These are phyloP conservation scores for Rhineura floridana DNA, from an alignment of 2,113 vertebrate species.

Conservation along the genomic window DNA sequence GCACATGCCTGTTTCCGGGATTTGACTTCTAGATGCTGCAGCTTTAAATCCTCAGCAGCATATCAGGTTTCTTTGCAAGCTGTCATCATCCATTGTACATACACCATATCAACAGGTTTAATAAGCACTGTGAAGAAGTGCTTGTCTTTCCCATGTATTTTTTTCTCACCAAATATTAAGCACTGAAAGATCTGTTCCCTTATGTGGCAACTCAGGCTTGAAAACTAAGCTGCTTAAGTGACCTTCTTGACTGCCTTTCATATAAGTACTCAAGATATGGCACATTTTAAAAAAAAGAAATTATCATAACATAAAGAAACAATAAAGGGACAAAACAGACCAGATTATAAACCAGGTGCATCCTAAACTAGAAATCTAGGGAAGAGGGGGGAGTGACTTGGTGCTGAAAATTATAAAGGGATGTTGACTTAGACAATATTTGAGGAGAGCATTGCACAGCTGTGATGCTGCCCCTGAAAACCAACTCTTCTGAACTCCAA, in stretches of 20 bases:
- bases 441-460: not conserved
- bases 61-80: not conserved
- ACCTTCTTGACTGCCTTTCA: not conserved
- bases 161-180: not conserved
- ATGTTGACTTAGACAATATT: not conserved
- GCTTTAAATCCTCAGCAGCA: not conserved
- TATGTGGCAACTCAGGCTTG: not conserved
- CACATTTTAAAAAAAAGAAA: not conserved
- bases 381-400: not conserved
- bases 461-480: not conserved
- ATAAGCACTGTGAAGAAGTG: not conserved
- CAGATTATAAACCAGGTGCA: not conserved
- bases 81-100: not conserved
- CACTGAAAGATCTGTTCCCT: fast-evolving
- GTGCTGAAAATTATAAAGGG: not conserved
- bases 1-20: fast-evolving
- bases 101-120: not conserved
- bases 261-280: not conserved
- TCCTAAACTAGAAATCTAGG: not conserved
- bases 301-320: not conserved
- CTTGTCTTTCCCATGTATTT: not conserved
- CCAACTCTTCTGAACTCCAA: not conserved
- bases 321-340: not conserved
- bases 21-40: not conserved
- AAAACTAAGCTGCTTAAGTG: not conserved